phyloP scores from a whole-genome alignment of 2,113 vertebrate genomes.

The Anser brachyrhynchus region DNA sequence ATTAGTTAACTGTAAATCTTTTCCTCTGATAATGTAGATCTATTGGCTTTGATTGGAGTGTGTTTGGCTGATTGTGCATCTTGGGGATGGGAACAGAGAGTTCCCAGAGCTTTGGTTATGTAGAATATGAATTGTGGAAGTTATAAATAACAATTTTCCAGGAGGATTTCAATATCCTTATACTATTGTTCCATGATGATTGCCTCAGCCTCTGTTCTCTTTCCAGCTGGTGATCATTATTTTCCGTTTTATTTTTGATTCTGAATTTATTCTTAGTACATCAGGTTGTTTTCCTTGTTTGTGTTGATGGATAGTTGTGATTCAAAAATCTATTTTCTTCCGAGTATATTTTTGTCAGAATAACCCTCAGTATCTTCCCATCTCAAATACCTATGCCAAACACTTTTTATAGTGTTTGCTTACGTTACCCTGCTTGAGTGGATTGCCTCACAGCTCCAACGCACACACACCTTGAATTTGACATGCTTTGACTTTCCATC shows the following conservation, averaged over 20 bases:
- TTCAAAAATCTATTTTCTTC: constrained; percentile 30
- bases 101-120: neutral
- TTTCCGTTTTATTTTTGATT: neutral
- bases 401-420: constrained; percentile 8
- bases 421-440: constrained; percentile 3
- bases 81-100: neutral
- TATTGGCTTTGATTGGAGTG: neutral
- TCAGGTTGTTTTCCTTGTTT: constrained; percentile 7
- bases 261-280: neutral
- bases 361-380: constrained; percentile 5
- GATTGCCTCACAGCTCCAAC: neutral
- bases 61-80: neutral
- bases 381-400: constrained; percentile 17
- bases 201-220: neutral
- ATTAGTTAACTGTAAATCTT: neutral
- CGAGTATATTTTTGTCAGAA: constrained; percentile 50
- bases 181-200: neutral
- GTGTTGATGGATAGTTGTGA: constrained; percentile 16
- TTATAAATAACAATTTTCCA: neutral
- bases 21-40: neutral
- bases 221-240: neutral
- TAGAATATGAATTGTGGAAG: neutral
- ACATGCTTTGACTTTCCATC: neutral
- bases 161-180: neutral
- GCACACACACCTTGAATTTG: neutral